Percentiles rank a stretch among this genome's conserved stretches.
Conservation (phyloP, 2,888 invertebrate species). For the Cerastis rubricosa region DNA sequence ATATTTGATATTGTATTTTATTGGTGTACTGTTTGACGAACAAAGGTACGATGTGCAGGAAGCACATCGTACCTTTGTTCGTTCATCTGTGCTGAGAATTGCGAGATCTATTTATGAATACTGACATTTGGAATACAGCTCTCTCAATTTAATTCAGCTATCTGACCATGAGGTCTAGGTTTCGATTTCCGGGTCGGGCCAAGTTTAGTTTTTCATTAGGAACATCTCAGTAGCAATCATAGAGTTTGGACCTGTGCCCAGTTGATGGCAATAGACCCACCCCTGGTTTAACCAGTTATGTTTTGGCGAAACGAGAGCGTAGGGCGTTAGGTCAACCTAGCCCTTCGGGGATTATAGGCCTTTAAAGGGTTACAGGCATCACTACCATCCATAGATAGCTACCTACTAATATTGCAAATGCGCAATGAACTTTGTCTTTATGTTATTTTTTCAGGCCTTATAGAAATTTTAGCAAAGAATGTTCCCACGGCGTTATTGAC, state of each 20-base stretch:
- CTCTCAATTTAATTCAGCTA: not conserved
- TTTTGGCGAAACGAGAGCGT: too few species aligned
- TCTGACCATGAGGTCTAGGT: not conserved
- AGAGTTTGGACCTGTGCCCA: not conserved
- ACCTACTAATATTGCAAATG: not conserved
- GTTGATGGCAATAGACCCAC: not conserved
- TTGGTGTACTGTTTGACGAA: conserved; percentile 43
- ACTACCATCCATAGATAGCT: not conserved
- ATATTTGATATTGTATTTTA: conserved; percentile 58
- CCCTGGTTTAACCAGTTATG: too few species aligned
- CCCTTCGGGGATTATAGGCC: not conserved
- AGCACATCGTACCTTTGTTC: too few species aligned
- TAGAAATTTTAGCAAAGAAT: not conserved
- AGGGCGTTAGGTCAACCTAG: too few species aligned
- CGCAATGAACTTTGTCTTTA: not conserved
- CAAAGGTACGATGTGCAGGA: conserved; percentile 27
- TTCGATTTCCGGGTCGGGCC: not conserved
- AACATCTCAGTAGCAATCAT: not conserved
- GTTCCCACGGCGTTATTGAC: not conserved
- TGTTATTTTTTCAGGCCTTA: not conserved
- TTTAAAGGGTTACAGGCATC: not conserved
- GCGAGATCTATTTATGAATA: not conserved
- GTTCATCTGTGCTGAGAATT: not conserved
- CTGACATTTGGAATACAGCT: not conserved
- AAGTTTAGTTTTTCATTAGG: not conserved